These are phyloP conservation scores for Epinephelus lanceolatus DNA, from an alignment of 2,113 vertebrate genomes.

Conservation along the genomic window DNA sequence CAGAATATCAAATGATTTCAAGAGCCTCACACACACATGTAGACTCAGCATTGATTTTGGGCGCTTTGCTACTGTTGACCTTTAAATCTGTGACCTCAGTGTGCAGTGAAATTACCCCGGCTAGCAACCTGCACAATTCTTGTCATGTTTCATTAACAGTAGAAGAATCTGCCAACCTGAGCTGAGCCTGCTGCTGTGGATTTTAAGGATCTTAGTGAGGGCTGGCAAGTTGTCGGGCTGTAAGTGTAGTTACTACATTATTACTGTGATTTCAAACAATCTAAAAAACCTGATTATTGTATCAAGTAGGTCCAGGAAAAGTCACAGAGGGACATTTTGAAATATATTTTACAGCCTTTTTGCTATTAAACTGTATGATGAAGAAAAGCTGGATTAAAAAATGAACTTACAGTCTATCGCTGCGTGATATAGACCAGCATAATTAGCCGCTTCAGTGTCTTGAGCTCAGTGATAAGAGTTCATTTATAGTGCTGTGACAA, in stretches of 20 bases:
- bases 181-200: background rate
- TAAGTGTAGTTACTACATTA: slow-evolving; percentile 19
- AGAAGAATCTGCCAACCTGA: slow-evolving; percentile 5
- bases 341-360: background rate
- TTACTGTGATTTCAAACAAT: background rate
- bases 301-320: slow-evolving; percentile 4
- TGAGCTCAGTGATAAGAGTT: slow-evolving; percentile 14
- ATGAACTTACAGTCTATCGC: background rate
- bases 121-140: background rate
- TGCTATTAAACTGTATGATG: background rate
- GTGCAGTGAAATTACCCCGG: slow-evolving; percentile 9
- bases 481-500: slow-evolving; percentile 5
- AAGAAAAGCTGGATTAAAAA: background rate
- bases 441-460: slow-evolving; percentile 28
- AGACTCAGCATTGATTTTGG: background rate
- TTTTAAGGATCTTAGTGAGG: background rate
- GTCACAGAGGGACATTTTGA: slow-evolving; percentile 12
- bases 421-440: background rate
- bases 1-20: slow-evolving; percentile 1
- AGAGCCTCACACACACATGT: background rate
- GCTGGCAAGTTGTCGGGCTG: slow-evolving; percentile 17
- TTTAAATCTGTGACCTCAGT: slow-evolving; percentile 14
- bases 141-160: slow-evolving; percentile 15
- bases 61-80: slow-evolving; percentile 33
- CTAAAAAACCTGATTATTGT: background rate